Base-by-base conservation (phyloP, 37 sponge, comb jelly and placozoan genomes). In the Ianthella basta region DNA sequence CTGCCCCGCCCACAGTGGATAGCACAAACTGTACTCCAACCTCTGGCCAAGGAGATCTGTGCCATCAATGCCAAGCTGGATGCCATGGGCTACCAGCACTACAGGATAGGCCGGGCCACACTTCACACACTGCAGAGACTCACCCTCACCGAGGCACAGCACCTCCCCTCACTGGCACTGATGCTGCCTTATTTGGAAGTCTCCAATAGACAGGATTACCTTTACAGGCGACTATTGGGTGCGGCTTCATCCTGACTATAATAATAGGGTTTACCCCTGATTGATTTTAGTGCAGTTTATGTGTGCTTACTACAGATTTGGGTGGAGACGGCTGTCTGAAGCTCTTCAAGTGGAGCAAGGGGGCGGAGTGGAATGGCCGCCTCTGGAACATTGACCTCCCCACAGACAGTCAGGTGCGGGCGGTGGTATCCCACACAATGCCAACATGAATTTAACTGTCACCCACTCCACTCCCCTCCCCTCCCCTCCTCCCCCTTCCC, bases 351-450 rank as follows among this genome's bases (percentile, higher is more conserved):
- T 97, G 97, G 97, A 87, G 91, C 68, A 55, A 82, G 54, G 97
- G 97, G 8, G 97, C 92, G 0, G 57, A 57, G 65, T 94, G 92
- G 91, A 91, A 86, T 53, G 92, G 90, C 29, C 67, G 87, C 24
- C 30, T 16, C 15, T 97, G 97, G 97, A 79, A 89, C 86, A 87
- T 89, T 56, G 94, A 94, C 80, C 81, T 94, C 36, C 97, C 97
- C 13, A 94, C 83, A 36, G 97, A 97, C 83, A 83, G 94, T 23
- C 94, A 97, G 86, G 95, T 94, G 35, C n/a, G 14, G 21, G 37
- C 60, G 10, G 21, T 21, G 21, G 56, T 23, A 36, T 15, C 20
- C 35, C n/a, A 24, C 64, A 61, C 29, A 29, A 4, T 13, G 29
- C 24, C 29, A 61, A n/a, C 10, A 12, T 61, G 29, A 44, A 44